Base-by-base conservation (phyloP, 2,888 invertebrate species). In the Parnassius glacialis region DNA sequence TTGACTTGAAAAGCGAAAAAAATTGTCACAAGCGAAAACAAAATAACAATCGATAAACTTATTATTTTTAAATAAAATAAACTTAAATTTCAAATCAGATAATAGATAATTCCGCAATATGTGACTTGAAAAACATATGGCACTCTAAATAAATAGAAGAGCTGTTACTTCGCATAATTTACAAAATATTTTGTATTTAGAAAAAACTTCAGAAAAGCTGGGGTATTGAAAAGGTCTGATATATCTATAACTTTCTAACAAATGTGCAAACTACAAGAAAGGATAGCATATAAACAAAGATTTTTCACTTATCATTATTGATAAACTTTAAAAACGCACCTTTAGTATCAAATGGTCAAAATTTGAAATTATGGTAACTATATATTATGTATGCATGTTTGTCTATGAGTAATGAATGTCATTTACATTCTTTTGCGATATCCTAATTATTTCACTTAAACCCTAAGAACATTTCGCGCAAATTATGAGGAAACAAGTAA, bases 1-100 rank as follows among this genome's bases (percentile, higher is more conserved):
- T 89, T 89, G 90, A 89, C 90, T 86, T 78, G 78, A 84, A 86
- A 77, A 83, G 78, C 77, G 75, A 75, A 75, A 77, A 76, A 53
- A 2, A 66, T 65, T 65, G 65, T 70, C 62, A 65, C 52, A 69
- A 68, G 67, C 64, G 59, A 65, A 71, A 70, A 51, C 20, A 69
- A 68, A 62, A 62, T 62, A 64, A 66, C 52, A 59, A 62, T 66
- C 64, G 47, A 65, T 65, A 66, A 61, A 64, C 59, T 64, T 63
- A 67, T 62, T 56, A 11, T 41, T 51, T 52, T 10, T 16, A n/a
- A 57, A 59, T 44, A 57, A 61, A 45, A 64, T 52, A 48, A 51
- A 47, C 48, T 51, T 64, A 67, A 64, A 65, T 62, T 52, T 61
- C 59, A 52, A 64, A 59, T 65, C 60, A 66, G 65, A 44, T 64